Percentiles rank a stretch among this genome's conserved stretches.
Conservation (phyloP, 2,113 vertebrate genomes). For the Clupea harengus region DNA sequence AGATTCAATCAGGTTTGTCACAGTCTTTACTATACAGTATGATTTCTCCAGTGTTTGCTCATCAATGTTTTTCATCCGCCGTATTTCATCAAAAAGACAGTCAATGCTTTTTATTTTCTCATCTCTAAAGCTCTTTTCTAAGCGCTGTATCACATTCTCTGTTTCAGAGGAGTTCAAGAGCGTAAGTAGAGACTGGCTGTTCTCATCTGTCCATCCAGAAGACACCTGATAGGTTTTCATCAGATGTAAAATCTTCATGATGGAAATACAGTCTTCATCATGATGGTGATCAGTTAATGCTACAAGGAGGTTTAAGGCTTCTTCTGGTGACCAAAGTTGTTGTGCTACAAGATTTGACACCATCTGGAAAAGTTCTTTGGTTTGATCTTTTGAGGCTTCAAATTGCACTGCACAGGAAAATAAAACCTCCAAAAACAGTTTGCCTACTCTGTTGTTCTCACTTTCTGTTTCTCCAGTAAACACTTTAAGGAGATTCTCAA, state of each 20-base stretch:
- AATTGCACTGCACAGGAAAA: neutral
- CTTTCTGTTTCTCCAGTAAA: neutral
- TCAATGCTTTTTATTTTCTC: neutral
- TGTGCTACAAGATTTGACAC: neutral
- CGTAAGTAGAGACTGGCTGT: neutral
- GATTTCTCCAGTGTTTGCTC: conserved; percentile 6
- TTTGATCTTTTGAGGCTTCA: neutral
- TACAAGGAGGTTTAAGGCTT: conserved; percentile 16
- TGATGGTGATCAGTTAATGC: neutral
- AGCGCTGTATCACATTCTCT: neutral
- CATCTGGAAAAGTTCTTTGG: neutral
- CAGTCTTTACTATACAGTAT: neutral
- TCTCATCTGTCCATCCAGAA: neutral
- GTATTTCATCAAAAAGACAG: conserved; percentile 4
- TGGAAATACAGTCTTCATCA: neutral
- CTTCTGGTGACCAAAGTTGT: neutral
- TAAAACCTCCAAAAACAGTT: conserved; percentile 2
- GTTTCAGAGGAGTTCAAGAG: neutral
- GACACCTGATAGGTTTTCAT: neutral
- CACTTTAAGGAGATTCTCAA: conserved; percentile 12
- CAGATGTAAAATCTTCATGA: neutral
- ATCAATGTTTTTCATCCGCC: conserved; percentile 25
- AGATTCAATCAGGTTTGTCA: neutral
- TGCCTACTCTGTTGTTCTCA: neutral
- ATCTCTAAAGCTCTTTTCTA: neutral